Evolutionary conservation across 1,140 invertebrate species (phyloP).

Genomic region (Bombus difficillimus): DNA sequence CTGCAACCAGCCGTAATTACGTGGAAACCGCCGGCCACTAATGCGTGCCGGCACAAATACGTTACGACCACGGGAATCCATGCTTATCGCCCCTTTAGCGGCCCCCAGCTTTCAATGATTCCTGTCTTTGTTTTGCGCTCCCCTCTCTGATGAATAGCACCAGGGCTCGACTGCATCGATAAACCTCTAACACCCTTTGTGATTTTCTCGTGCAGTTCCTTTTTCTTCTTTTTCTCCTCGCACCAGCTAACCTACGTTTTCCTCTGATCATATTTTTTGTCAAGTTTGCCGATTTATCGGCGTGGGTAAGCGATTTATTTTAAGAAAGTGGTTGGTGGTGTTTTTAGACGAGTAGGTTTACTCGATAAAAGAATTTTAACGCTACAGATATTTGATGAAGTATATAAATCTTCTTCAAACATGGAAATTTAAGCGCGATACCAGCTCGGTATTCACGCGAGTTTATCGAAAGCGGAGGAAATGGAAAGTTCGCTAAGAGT

Average conservation of each 20-base stretch:
- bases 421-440: background rate
- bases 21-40: constrained; percentile 47
- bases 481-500: background rate
- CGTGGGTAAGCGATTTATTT: background rate
- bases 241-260: background rate
- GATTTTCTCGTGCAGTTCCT: background rate
- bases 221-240: background rate
- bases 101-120: background rate
- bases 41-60: constrained; percentile 44
- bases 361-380: background rate
- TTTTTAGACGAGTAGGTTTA: background rate
- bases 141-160: background rate
- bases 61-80: constrained; percentile 34
- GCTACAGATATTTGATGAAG: background rate
- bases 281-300: too few species aligned
- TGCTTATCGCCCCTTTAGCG: background rate
- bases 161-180: background rate
- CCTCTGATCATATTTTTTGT: background rate
- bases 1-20: constrained; percentile 36
- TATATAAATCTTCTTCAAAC: background rate
- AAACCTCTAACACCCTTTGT: background rate
- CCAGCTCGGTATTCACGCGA: background rate
- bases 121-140: background rate
- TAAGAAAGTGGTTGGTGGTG: background rate
- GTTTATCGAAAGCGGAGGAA: background rate